Base-by-base conservation (phyloP, 2,888 invertebrate species). In the Synergus gifuensis region DNA sequence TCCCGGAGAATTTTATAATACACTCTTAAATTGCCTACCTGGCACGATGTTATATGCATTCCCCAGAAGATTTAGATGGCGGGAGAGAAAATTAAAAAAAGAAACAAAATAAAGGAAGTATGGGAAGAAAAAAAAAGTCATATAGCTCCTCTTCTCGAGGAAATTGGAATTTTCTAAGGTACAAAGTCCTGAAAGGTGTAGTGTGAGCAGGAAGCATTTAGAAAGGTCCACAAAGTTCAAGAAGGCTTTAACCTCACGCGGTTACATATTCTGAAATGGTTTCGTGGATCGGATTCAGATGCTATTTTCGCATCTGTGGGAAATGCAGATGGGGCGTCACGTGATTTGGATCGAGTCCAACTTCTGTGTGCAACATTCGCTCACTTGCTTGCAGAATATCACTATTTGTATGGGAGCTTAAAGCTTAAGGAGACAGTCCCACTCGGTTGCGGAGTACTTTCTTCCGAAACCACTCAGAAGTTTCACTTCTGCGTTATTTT, bases 311-410 rank as follows among this genome's bases (percentile, higher is more conserved):
- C 87, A 85, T 88, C 86, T 87, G 87, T 88, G 86, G 86, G 87
- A 89, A 89, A 90, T 89, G 88, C 88, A 89, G 88, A 89, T 90
- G 88, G 87, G 87, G 88, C 87, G 84, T 88, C 88, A 87, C 87
- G 86, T 87, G 89, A 87, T 87, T 89, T 90, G 90, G 90, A 89
- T 78, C 83, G 76, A 69, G 80, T 85, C 89, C 90, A 90, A 85
- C 82, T 85, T 82, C 80, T 79, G 79, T 80, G 81, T 80, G 78
- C 49, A 42, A 80, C 67, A 62, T 58, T 62, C 66, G 81, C 76
- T 66, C 76, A 44, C 77, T 76, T 77, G 76, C 80, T 79, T 54
- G 76, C 78, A 64, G 73, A 49, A 49, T 73, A 73, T 73, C 54
- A 46, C 67, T 67, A 67, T 42, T 46, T 67, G 73, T 73, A 36